Conservation (phyloP, 2,797 vertebrate genomes). For the Gambusia yucatana region DNA sequence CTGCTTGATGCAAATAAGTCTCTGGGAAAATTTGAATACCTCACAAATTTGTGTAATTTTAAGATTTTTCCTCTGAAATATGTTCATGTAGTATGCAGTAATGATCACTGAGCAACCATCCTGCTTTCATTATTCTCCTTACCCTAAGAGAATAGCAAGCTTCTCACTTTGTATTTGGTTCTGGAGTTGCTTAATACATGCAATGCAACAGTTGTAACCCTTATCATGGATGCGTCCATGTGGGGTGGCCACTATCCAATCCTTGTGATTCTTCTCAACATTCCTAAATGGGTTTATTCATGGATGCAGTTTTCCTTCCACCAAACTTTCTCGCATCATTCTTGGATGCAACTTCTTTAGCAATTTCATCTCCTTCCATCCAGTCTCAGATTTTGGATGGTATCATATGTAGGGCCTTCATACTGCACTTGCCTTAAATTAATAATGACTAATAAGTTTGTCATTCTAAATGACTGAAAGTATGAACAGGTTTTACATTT, state of each 20-base stretch:
- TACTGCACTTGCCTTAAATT: neutral
- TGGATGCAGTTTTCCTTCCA: neutral
- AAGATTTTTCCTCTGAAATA: too few relatives aligned
- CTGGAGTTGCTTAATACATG: neutral
- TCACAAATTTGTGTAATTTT: too few relatives aligned
- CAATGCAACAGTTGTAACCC: neutral
- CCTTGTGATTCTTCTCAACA: neutral
- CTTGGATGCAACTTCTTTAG: neutral
- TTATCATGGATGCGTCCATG: neutral
- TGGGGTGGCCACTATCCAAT: neutral
- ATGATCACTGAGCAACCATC: neutral
- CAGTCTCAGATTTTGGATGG: neutral
- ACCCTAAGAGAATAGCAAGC: neutral
- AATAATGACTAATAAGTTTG: neutral
- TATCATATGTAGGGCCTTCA: too few relatives aligned
- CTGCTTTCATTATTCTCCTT: neutral
- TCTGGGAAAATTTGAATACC: neutral
- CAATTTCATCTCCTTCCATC: neutral
- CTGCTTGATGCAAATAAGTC: neutral
- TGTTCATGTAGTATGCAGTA: too few relatives aligned
- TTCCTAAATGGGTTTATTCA: neutral
- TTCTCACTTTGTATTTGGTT: neutral
- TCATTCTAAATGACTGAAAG: neutral
- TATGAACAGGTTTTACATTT: neutral
- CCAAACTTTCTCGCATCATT: neutral